These are phyloP conservation scores for Bagarius yarrelli DNA, from an alignment of 2,113 vertebrate species.

Conservation along the genomic window DNA sequence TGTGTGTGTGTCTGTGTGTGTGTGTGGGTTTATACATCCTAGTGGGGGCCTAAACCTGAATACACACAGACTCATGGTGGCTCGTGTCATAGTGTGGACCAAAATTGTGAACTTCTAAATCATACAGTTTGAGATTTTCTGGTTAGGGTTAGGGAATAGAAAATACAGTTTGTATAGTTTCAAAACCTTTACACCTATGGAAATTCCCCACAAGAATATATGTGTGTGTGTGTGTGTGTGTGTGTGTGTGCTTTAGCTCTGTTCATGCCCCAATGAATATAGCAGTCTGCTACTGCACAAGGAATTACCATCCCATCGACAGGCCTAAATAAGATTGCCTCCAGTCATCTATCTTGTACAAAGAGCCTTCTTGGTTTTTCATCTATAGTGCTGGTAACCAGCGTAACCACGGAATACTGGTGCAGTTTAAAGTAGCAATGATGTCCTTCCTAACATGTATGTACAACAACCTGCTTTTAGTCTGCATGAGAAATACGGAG, in stretches of 20 bases:
- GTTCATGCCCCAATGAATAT: conserved; percentile 55
- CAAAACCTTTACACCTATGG: too few species aligned
- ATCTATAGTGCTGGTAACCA: conserved; percentile 23
- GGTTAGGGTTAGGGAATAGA: too few species aligned
- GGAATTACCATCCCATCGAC: conserved; percentile 57
- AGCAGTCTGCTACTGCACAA: conserved; percentile 59
- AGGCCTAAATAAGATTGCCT: conserved; percentile 60
- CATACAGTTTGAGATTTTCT: too few species aligned
- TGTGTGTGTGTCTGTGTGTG: too few species aligned
- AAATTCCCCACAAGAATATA: too few species aligned
- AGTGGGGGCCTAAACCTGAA: too few species aligned
- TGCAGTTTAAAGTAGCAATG: conserved; percentile 19
- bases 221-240: too few species aligned
- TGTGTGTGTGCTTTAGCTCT: conserved; percentile 19
- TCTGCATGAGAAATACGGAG: neutral
- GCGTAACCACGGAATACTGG: conserved; percentile 10
- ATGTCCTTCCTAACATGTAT: neutral
- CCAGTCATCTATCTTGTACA: conserved; percentile 53
- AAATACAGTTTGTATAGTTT: too few species aligned
- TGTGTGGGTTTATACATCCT: too few species aligned
- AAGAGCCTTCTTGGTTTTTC: conserved; percentile 37
- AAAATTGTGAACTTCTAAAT: too few species aligned
- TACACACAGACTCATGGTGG: too few species aligned
- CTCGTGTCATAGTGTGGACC: too few species aligned
- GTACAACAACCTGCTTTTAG: conserved; percentile 12